Evolutionary conservation across 2,888 invertebrate genomes (phyloP), one percentile per base, ranked within the genome.

Genomic region (Leptinotarsa haldemani): DNA sequence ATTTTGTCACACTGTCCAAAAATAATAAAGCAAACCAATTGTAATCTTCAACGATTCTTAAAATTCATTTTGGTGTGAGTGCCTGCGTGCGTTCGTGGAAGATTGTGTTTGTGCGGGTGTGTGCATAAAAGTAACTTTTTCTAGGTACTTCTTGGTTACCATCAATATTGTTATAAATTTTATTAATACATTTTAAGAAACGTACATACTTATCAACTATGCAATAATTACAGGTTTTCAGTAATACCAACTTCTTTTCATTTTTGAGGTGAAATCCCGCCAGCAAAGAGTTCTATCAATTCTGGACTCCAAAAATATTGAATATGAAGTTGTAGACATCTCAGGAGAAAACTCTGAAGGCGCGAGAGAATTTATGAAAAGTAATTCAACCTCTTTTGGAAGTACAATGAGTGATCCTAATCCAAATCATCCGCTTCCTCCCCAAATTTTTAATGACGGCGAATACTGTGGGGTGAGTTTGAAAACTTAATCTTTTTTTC

Each of bases 221-320:
- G 9, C 3, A 53, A 53, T 25, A 25, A 16, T 18, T 52, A 18
- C 7, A 16, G n/a, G 7, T 18, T 18, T 12, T 12, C 52, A 56
- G 15, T 18, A 56, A 20, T 58, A 40, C 15, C 18, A 12, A 53
- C 18, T 58, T 58, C 12, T 58, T 13, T 58, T 22, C 18, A 20
- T 25, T 15, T 20, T 79, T 58, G 74, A 98, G 98, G 95, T 98
- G 79, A 97, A 97, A 88, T 98, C 98, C 88, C 92, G 96, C 82
- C 98, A 98, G 87, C 97, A 97, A 86, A 92, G 97, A 79, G 96
- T 98, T 69, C 88, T 95, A 82, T 95, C 97, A 94, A 95, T 97
- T 84, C 89, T 99, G 83, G 97, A 97, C 85, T 95, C 97, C 81
- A 95, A 96, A 90, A 93, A 90, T 87, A 94, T 99, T 82, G 92